A percentile compares a stretch with the other conserved stretches of the same genome.
Conservation (phyloP, 2,797 vertebrate species). For the Botia kubotai region DNA sequence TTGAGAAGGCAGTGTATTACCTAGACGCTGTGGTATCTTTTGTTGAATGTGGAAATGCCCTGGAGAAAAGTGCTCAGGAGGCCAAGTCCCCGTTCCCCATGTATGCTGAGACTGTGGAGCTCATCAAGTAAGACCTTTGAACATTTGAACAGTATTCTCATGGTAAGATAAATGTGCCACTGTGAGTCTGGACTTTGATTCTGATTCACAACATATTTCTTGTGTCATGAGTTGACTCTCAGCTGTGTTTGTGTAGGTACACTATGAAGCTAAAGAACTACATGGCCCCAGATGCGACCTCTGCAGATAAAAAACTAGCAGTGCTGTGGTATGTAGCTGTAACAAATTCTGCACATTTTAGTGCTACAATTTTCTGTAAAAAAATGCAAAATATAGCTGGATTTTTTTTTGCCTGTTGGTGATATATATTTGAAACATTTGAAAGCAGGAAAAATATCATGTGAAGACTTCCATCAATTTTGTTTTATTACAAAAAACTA, state of each 20-base stretch:
- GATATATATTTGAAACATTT: too few species aligned
- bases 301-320: constrained; percentile 95
- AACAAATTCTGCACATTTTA: too few species aligned
- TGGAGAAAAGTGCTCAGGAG: constrained; percentile 98
- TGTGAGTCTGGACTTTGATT: neutral
- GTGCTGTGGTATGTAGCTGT: constrained; percentile 88
- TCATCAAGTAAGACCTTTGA: constrained; percentile 90
- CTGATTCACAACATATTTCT: neutral
- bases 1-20: constrained; percentile 97
- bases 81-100: constrained; percentile 98
- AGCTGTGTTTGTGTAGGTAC: constrained; percentile 79
- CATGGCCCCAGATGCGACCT: constrained; percentile 94
- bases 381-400: too few species aligned
- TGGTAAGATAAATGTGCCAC: neutral
- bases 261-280: constrained; percentile 99
- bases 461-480: too few species aligned
- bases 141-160: neutral
- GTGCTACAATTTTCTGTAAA: too few species aligned
- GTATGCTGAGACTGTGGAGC: constrained; percentile 98
- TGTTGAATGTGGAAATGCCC: constrained; percentile 96
- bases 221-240: neutral
- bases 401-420: too few species aligned
- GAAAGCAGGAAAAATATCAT: too few species aligned
- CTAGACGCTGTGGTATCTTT: constrained; percentile 98
- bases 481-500: too few species aligned